phyloP scores from a whole-genome alignment of 2,797 vertebrate species.

The Arrhamphus sclerolepis region DNA sequence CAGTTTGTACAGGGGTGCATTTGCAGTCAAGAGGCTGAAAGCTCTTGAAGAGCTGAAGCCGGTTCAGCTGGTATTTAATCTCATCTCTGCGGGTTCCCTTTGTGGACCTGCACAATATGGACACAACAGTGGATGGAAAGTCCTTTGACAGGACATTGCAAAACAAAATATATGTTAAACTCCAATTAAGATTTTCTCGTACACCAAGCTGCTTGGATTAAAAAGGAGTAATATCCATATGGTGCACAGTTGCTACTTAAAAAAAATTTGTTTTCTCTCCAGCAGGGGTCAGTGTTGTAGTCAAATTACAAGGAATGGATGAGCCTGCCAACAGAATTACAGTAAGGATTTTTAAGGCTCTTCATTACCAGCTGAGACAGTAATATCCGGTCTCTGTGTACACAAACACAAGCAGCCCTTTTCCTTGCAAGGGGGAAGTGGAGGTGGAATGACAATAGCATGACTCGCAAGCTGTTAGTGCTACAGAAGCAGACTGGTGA shows the following conservation, averaged over 20 bases:
- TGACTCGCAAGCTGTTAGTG: conserved; percentile 61
- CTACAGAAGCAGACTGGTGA: conserved; percentile 44
- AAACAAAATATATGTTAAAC: too few species aligned
- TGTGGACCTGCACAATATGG: conserved; percentile 31
- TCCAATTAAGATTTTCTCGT: neutral
- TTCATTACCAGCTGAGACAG: conserved; percentile 42
- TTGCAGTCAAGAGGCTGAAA: conserved; percentile 17
- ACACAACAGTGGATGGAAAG: conserved; percentile 24
- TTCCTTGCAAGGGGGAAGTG: conserved; percentile 34
- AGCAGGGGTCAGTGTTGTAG: conserved; percentile 33
- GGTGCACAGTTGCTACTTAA: too few species aligned
- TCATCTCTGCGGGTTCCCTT: conserved; percentile 26
- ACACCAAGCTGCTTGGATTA: neutral
- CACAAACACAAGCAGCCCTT: conserved; percentile 27
- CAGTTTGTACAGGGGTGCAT: conserved; percentile 24
- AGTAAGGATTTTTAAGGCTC: conserved; percentile 48
- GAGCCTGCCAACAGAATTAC: conserved; percentile 38
- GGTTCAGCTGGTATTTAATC: conserved; percentile 61
- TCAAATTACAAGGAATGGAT: conserved; percentile 22
- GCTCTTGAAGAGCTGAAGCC: conserved; percentile 41
- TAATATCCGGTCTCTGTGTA: conserved; percentile 37
- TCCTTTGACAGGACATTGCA: conserved; percentile 1
- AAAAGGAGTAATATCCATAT: neutral
- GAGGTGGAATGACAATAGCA: conserved; percentile 53
- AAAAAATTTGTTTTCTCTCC: conserved; percentile 22